Conservation (phyloP, 1,140 invertebrate species). For the Drosophila sproati region DNA sequence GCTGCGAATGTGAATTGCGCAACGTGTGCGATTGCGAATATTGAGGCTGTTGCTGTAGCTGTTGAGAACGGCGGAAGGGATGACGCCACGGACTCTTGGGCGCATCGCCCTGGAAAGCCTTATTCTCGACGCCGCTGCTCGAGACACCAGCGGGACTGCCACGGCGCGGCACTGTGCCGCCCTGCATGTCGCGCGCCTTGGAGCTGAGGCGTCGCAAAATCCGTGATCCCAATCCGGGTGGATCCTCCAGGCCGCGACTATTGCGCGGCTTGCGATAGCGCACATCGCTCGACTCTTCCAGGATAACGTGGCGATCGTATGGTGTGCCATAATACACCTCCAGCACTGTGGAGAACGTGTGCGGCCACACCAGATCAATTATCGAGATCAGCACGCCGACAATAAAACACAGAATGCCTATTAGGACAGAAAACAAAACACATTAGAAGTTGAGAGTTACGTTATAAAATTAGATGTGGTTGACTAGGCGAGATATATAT, state of each 20-base stretch:
- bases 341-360: slow-evolving; percentile 95
- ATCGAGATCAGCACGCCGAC: slow-evolving; percentile 91
- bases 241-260: slow-evolving; percentile 87
- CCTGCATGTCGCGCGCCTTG: slow-evolving; percentile 85
- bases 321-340: slow-evolving; percentile 98
- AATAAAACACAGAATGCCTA: slow-evolving; percentile 89
- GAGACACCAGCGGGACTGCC: slow-evolving; percentile 69
- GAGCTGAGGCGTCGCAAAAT: slow-evolving; percentile 89
- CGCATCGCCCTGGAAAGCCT: slow-evolving; percentile 87
- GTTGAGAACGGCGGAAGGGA: slow-evolving; percentile 84
- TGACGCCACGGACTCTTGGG: slow-evolving; percentile 87
- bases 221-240: slow-evolving; percentile 86
- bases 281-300: slow-evolving; percentile 94
- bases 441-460: not conserved
- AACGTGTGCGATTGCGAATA: slow-evolving; percentile 7
- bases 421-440: not conserved
- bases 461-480: too few species aligned
- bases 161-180: slow-evolving; percentile 35
- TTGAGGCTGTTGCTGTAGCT: slow-evolving; percentile 45
- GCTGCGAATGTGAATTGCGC: slow-evolving; percentile 34
- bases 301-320: slow-evolving; percentile 95
- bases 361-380: slow-evolving; percentile 94
- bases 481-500: too few species aligned
- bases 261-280: slow-evolving; percentile 87
- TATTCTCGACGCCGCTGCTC: slow-evolving; percentile 86